phyloP scores from a whole-genome alignment of 2,888 invertebrate species.

The Isotomurus palustris region DNA sequence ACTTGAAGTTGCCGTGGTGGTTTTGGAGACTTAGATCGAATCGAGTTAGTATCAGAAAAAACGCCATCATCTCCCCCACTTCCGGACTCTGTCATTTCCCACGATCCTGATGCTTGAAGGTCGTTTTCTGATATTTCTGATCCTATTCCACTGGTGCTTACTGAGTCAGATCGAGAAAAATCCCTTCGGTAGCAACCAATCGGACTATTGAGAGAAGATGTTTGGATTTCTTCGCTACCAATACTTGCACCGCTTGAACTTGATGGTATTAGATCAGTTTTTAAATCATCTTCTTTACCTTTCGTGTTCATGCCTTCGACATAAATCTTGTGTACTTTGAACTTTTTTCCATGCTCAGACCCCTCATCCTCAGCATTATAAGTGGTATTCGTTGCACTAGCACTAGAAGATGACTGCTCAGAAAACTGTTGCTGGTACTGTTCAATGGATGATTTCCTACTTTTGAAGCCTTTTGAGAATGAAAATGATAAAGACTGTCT shows the following conservation, averaged over 20 bases:
- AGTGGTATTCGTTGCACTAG: not conserved
- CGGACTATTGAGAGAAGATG: conserved; percentile 15
- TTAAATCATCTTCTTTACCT: not conserved
- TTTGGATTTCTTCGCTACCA: conserved; percentile 14
- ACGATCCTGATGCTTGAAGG: conserved; percentile 37
- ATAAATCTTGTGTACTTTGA: conserved; percentile 31
- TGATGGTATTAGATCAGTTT: conserved; percentile 1
- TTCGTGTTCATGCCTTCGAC: conserved; percentile 18
- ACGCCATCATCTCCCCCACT: conserved; percentile 33
- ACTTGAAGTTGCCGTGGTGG: conserved; percentile 35
- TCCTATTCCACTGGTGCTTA: conserved; percentile 48
- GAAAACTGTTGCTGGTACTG: conserved; percentile 17
- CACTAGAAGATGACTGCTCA: conserved; percentile 9
- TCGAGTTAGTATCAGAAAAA: conserved; percentile 30
- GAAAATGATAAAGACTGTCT: conserved; percentile 35
- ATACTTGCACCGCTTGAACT: conserved; percentile 14
- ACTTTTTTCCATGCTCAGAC: conserved; percentile 27
- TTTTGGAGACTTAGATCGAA: conserved; percentile 30
- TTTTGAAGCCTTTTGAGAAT: conserved; percentile 35
- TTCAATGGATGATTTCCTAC: conserved; percentile 30
- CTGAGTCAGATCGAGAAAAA: conserved; percentile 47
- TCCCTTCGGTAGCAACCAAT: conserved; percentile 36
- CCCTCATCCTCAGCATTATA: conserved; percentile 13
- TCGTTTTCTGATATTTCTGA: conserved; percentile 48
- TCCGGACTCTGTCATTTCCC: conserved; percentile 32